phyloP scores from a whole-genome alignment of 2,888 invertebrate genomes.

The Myopa tessellatipennis region DNA sequence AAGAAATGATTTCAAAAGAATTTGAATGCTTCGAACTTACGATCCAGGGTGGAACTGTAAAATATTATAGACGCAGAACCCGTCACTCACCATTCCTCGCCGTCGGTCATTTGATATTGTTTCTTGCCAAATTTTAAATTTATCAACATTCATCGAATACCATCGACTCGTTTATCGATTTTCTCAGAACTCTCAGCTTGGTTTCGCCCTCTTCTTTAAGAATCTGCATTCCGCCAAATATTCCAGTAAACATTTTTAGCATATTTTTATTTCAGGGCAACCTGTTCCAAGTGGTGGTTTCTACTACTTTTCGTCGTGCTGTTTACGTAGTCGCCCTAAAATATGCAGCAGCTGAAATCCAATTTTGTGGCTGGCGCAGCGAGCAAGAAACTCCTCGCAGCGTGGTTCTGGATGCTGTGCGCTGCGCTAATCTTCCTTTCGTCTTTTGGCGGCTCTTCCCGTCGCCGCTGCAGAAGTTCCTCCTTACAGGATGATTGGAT shows the following conservation, averaged over 20 bases:
- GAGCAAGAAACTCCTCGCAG: background rate
- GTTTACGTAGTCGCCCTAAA: conserved; percentile 17
- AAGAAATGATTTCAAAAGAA: too few relatives aligned
- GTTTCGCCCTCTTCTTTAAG: background rate
- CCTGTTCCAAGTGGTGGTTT: background rate
- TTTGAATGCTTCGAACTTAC: too few relatives aligned
- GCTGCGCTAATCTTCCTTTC: background rate
- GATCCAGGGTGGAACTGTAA: too few relatives aligned
- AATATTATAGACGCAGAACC: too few relatives aligned
- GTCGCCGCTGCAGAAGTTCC: background rate
- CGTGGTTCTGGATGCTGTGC: conserved; percentile 19
- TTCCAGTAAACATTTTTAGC: conserved; percentile 18
- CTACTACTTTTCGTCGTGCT: background rate
- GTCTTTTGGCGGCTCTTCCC: background rate
- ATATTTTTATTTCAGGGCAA: conserved; percentile 12
- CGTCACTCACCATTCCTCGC: too few relatives aligned
- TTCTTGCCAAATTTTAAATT: too few relatives aligned
- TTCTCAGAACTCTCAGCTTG: too few relatives aligned
- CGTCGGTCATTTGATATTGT: too few relatives aligned
- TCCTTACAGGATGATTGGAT: conserved; percentile 18
- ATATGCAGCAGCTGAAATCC: conserved; percentile 36
- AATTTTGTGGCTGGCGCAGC: conserved; percentile 28
- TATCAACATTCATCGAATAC: too few relatives aligned
- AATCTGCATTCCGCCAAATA: background rate
- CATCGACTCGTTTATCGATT: too few relatives aligned